These are phyloP conservation scores for Nannobrachium achirus DNA, from an alignment of 2,113 vertebrate species.

Conservation along the genomic window DNA sequence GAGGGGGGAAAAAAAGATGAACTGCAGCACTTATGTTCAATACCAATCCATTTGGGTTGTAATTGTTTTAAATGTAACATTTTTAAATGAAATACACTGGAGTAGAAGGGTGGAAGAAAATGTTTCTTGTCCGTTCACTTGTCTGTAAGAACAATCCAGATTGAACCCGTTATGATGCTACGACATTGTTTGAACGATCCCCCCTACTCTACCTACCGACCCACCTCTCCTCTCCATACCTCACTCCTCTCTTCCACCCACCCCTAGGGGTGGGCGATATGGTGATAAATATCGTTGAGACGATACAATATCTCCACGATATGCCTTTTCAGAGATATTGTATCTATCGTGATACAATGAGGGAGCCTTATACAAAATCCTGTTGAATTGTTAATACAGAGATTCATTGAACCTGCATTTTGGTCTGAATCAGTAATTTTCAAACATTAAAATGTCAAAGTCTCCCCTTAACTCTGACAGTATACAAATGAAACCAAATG, in stretches of 20 bases:
- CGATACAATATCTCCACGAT: too few relatives aligned
- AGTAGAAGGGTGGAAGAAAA: constrained; percentile 85
- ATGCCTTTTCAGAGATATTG: too few relatives aligned
- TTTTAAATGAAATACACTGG: constrained; percentile 42
- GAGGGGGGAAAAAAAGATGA: constrained; percentile 34
- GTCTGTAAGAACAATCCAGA: constrained; percentile 39
- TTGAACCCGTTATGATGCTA: constrained; percentile 63
- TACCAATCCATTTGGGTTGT: constrained; percentile 27
- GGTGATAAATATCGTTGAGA: too few relatives aligned
- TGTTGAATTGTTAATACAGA: too few relatives aligned
- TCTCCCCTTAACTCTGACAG: too few relatives aligned
- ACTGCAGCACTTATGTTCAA: constrained; percentile 54
- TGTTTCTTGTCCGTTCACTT: constrained; percentile 82
- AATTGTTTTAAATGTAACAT: constrained; percentile 34
- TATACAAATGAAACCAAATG: too few relatives aligned
- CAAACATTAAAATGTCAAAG: too few relatives aligned
- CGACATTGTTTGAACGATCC: constrained; percentile 62
- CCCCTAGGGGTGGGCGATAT: too few relatives aligned
- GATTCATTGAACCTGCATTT: too few relatives aligned
- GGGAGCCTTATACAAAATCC: too few relatives aligned
- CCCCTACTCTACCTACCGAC: constrained; percentile 31
- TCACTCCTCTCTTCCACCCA: constrained; percentile 27
- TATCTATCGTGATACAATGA: too few relatives aligned
- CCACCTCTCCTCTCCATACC: constrained; percentile 52
- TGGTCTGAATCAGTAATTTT: too few relatives aligned